Percentiles rank a stretch among this genome's conserved stretches.
These are phyloP conservation scores for Lepidocolaptes lacrymiger DNA, from an alignment of 2,797 vertebrate species.

Conservation along the genomic window DNA sequence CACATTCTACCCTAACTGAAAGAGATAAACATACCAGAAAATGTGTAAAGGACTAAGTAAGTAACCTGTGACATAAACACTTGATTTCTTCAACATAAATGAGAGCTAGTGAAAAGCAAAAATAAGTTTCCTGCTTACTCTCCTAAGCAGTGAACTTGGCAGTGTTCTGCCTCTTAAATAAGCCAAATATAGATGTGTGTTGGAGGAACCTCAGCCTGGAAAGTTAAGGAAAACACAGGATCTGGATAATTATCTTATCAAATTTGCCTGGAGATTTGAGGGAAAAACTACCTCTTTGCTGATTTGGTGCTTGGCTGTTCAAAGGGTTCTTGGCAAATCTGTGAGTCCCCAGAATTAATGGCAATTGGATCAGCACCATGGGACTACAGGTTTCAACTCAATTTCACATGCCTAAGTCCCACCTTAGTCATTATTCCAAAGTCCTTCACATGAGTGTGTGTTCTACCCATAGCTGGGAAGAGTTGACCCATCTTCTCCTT, in stretches of 20 bases:
- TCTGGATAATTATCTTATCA: neutral
- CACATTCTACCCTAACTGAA: neutral
- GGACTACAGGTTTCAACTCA: neutral
- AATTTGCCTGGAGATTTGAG: neutral
- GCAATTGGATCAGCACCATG: neutral
- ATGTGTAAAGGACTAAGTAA: neutral
- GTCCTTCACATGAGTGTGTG: rapidly evolving
- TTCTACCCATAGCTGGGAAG: neutral
- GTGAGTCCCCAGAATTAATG: neutral
- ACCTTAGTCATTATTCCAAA: neutral
- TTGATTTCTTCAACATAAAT: neutral
- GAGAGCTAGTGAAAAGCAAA: neutral
- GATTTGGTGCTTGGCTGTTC: rapidly evolving
- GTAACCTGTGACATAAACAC: neutral
- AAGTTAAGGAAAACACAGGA: neutral
- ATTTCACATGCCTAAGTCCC: neutral
- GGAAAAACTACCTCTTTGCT: neutral
- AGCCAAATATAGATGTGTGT: neutral
- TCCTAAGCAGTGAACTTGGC: neutral
- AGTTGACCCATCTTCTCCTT: neutral
- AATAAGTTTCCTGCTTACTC: neutral
- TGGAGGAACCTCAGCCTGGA: neutral
- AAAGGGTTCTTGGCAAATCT: neutral
- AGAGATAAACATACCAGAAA: neutral
- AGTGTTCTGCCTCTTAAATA: neutral